These are phyloP conservation scores for Patiria miniata DNA, from an alignment of 35 echinoderm and acorn worm genomes.

Conservation along the genomic window DNA sequence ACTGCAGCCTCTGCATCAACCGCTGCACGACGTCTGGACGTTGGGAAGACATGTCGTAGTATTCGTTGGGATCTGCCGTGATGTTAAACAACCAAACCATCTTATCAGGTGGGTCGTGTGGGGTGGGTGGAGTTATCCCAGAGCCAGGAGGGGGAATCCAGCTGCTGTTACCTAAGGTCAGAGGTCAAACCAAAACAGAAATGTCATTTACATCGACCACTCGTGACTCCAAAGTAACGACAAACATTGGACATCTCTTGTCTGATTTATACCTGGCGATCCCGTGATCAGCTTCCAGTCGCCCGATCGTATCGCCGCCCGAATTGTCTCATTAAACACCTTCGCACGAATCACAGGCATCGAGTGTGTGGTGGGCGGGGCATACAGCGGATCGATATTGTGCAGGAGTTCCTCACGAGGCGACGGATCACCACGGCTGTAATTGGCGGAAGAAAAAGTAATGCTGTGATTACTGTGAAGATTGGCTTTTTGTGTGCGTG, in stretches of 20 bases:
- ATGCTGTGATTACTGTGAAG: neutral
- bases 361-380: neutral
- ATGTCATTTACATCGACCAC: too few relatives aligned
- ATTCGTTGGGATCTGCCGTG: constrained; percentile 75
- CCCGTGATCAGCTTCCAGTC: constrained; percentile 91
- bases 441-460: neutral
- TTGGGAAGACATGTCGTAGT: constrained; percentile 60
- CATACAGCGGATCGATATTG: constrained; percentile 68
- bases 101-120: constrained; percentile 35
- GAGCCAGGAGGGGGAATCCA: too few relatives aligned
- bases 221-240: too few relatives aligned
- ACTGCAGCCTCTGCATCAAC: constrained; percentile 1
- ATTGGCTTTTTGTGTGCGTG: too few relatives aligned
- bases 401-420: constrained; percentile 67
- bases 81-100: constrained; percentile 81
- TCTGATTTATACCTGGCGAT: constrained; percentile 57
- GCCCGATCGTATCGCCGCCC: constrained; percentile 64
- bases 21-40: constrained; percentile 44
- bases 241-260: too few relatives aligned
- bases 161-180: too few relatives aligned
- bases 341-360: neutral
- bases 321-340: constrained; percentile 54
- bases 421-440: neutral
- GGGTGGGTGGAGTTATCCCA: constrained; percentile 18
- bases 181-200: neutral